Base-by-base conservation (phyloP, 2,888 invertebrate genomes). In the Chaetogeoica ovagalla region DNA sequence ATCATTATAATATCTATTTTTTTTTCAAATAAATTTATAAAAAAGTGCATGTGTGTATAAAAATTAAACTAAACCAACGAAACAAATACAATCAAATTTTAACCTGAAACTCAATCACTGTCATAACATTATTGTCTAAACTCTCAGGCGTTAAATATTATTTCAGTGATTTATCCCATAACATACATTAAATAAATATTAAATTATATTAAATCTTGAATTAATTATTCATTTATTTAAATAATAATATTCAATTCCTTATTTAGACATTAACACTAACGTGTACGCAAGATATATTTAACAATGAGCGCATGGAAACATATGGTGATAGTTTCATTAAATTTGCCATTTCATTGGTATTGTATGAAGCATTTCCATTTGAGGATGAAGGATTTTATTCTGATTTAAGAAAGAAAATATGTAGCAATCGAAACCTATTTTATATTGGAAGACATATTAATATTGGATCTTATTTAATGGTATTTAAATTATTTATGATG, bases 311-410 rank as follows among this genome's bases (percentile, higher is more conserved):
- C 1, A 87, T 92, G 19, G 96, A 97, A 86, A 94, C 94, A 0
- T 89, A 97, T 7, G 97, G 97, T 0, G 96, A 97, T 86, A 92
- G 95, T 0, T 93, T 93, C 86, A 87, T 97, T 11, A 97, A 97
- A 87, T 92, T 91, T 84, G 90, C 92, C 1, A 88, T 90, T 1
- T 92, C 93, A 0, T 86, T 94, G 5, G 94, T 90, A 85, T 87
- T 96, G 23, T 93, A 90, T 85, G 89, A 91, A 83, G 88, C 89
- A 81, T 94, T 91, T 85, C 90, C 91, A 0, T 86, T 86, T 0
- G 89, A 90, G 62, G 90, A 91, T 84, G 96, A 96, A 87, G 96
- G 96, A 0, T 89, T 90, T 83, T 88, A 96, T 43, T 94, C 94
- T 0, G 88, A 89, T 81, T 87, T 94, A 19, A 92, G 96, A 84